Conservation (phyloP, 2,797 vertebrate species). For the Momotus momota region DNA sequence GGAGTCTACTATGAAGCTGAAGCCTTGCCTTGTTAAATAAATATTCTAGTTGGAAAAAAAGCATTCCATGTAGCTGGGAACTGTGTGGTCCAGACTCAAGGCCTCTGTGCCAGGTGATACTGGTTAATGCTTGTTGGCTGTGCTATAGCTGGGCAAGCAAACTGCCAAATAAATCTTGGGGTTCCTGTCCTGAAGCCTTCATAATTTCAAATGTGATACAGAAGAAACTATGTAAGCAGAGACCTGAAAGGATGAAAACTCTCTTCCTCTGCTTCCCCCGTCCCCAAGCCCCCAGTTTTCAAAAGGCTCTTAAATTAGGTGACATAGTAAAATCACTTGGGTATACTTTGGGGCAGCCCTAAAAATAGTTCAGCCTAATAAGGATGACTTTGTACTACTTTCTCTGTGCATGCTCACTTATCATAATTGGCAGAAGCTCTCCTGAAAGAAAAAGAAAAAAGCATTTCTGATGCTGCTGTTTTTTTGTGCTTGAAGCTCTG, state of each 20-base stretch:
- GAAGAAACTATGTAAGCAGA: not conserved
- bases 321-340: slow-evolving; percentile 15
- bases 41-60: not conserved
- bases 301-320: slow-evolving; percentile 40
- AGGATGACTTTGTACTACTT: slow-evolving; percentile 62
- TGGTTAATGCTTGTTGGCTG: not conserved
- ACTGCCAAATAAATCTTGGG: not conserved
- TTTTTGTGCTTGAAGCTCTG: not conserved
- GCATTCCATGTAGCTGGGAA: not conserved
- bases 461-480: not conserved
- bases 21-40: not conserved
- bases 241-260: not conserved
- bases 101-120: not conserved
- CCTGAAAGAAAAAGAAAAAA: not conserved
- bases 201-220: not conserved
- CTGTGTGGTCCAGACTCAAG: not conserved
- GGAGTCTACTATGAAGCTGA: not conserved
- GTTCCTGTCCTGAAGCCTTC: not conserved
- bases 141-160: not conserved
- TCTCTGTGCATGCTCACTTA: not conserved
- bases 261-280: not conserved
- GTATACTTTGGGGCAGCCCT: slow-evolving; percentile 4
- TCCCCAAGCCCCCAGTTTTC: not conserved
- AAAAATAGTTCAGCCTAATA: slow-evolving; percentile 60
- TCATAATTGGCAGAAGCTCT: not conserved